Conservation (phyloP, 2,888 invertebrate species). For the Epicampocera succincta region DNA sequence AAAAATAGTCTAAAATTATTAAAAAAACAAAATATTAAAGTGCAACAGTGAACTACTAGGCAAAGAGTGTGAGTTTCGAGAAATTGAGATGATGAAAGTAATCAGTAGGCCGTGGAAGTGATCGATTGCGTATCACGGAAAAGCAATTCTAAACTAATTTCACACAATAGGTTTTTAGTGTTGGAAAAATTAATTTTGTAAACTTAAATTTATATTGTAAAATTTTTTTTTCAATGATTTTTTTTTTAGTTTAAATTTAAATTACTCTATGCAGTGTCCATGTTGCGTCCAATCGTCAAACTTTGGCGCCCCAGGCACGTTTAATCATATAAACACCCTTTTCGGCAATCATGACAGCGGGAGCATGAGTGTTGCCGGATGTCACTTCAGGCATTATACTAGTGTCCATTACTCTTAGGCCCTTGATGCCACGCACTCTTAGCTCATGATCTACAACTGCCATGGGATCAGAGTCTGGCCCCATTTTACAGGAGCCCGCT, state of each 20-base stretch:
- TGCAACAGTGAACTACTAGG: conserved; percentile 60
- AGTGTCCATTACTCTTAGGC: conserved; percentile 89
- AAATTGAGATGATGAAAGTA: conserved; percentile 33
- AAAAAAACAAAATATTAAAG: conserved; percentile 19
- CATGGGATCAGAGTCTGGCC: conserved; percentile 86
- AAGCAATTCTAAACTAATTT: conserved; percentile 31
- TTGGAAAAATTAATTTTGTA: conserved; percentile 46
- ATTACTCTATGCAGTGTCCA: conserved; percentile 81
- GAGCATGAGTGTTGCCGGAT: conserved; percentile 90
- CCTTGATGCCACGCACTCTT: conserved; percentile 84
- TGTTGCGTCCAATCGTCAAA: conserved; percentile 79
- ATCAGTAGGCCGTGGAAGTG: conserved; percentile 4
- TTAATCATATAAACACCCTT: conserved; percentile 83
- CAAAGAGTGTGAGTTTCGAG: conserved; percentile 53
- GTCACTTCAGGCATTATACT: conserved; percentile 90
- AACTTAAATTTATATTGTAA: conserved; percentile 51
- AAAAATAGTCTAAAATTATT: conserved; percentile 16
- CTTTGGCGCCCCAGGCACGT: conserved; percentile 81
- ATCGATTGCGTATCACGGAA: conserved; percentile 20
- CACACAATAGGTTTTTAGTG: conserved; percentile 49
- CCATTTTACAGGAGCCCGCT: conserved; percentile 92
- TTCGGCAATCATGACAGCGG: conserved; percentile 91
- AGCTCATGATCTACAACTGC: conserved; percentile 89
- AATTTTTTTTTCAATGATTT: conserved; percentile 22
- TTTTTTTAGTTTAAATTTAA: conserved; percentile 72